A percentile compares a stretch with the other conserved stretches of the same genome.
phyloP scores from a whole-genome alignment of 2,888 invertebrate species.

The Agonopterix heracliana region DNA sequence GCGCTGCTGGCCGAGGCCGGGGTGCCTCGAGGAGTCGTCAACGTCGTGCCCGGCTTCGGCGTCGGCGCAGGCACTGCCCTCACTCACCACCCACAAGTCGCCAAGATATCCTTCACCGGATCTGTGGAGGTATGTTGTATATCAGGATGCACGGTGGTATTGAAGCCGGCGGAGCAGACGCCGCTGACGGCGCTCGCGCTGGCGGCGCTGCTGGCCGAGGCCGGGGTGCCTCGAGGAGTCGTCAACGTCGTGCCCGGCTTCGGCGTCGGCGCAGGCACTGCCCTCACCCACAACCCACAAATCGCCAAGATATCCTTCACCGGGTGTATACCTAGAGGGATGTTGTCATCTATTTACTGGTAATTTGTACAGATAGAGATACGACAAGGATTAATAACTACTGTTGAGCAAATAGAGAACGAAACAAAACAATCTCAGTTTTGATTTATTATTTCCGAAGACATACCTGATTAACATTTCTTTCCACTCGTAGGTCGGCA shows the following conservation, averaged over 20 bases:
- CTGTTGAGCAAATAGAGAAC: no score
- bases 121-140: no score
- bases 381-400: no score
- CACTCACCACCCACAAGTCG: conserved; percentile 83
- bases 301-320: conserved; percentile 93
- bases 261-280: conserved; percentile 87
- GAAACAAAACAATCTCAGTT: no score
- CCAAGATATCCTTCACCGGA: conserved; percentile 89
- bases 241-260: conserved; percentile 94
- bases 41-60: conserved; percentile 94
- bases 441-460: no score
- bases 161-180: conserved; percentile 97
- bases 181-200: conserved; percentile 93
- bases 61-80: conserved; percentile 87
- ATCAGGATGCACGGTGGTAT: conserved; percentile 87
- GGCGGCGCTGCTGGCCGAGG: conserved; percentile 89
- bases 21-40: conserved; percentile 93
- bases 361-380: no score
- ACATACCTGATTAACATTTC: no score
- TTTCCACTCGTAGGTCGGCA: conserved; percentile 60
- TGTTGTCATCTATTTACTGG: no score
- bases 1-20: conserved; percentile 91
- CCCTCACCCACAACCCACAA: conserved; percentile 81
- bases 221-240: conserved; percentile 94
- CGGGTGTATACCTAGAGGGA: no score